These are phyloP conservation scores for Echinops telfairi DNA, from an alignment of 2,113 vertebrate species.

Conservation along the genomic window DNA sequence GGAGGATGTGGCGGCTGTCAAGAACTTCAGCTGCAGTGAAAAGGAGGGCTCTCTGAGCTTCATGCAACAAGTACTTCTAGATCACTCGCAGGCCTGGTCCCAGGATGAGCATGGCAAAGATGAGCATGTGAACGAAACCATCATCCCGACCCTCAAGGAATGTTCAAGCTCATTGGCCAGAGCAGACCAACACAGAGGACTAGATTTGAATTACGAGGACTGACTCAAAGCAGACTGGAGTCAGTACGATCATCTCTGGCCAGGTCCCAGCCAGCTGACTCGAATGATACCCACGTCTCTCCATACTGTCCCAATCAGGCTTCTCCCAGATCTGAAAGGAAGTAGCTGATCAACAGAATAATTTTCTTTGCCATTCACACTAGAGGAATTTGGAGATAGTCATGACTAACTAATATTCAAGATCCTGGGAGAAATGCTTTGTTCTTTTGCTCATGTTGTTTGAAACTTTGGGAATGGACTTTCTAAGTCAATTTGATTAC, in stretches of 20 bases:
- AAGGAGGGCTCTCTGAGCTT: constrained; percentile 1
- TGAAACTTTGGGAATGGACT: neutral
- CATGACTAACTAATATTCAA: neutral
- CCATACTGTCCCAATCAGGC: neutral
- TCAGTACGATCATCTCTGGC: neutral
- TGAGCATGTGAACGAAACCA: neutral
- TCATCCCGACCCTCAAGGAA: neutral
- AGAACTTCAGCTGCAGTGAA: neutral
- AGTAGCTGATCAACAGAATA: neutral
- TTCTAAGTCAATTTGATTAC: constrained; percentile 4
- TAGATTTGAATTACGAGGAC: neutral
- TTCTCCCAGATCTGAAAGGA: neutral
- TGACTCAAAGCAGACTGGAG: neutral
- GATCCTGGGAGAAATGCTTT: neutral
- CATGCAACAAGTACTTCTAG: neutral
- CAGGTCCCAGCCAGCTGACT: neutral
- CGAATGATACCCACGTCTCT: neutral
- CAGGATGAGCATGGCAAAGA: neutral
- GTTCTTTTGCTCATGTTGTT: neutral
- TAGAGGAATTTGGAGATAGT: neutral
- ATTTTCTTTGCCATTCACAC: neutral
- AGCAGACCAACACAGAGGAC: neutral
- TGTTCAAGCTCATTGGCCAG: neutral
- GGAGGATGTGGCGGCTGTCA: neutral
- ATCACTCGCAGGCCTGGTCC: neutral